Conservation (phyloP, 2,888 invertebrate genomes). For the Atethmia centrago region DNA sequence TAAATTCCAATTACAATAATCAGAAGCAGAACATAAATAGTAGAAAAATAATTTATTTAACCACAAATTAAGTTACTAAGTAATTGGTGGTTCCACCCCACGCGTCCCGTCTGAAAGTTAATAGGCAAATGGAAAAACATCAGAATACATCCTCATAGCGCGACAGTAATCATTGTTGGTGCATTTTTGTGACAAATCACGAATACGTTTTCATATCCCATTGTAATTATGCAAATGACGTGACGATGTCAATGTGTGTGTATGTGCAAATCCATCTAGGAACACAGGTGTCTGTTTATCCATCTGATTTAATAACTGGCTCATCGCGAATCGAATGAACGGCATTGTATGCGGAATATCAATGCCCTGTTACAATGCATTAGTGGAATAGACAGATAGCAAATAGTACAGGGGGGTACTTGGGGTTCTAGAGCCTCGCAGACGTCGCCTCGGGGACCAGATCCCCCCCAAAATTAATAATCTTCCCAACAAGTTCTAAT, state of each 20-base stretch:
- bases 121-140: conserved; percentile 66
- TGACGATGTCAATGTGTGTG: conserved; percentile 67
- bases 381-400: conserved; percentile 84
- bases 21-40: conserved; percentile 48
- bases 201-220: conserved; percentile 68
- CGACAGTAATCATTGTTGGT: conserved; percentile 64
- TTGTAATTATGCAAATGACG: conserved; percentile 79
- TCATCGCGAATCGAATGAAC: conserved; percentile 83
- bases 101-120: conserved; percentile 58
- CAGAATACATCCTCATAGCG: conserved; percentile 49
- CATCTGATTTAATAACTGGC: conserved; percentile 88
- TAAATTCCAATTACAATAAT: conserved; percentile 47
- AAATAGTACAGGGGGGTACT: conserved; percentile 79
- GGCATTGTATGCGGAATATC: conserved; percentile 83
- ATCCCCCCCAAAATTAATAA: conserved; percentile 59
- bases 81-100: conserved; percentile 63
- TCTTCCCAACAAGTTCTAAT: conserved; percentile 57
- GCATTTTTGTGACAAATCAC: conserved; percentile 70
- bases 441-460: conserved; percentile 55
- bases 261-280: conserved; percentile 75
- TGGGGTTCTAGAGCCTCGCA: conserved; percentile 46
- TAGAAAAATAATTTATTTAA: conserved; percentile 57
- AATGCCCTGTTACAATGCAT: conserved; percentile 83
- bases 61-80: conserved; percentile 63
- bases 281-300: conserved; percentile 85